Conservation (phyloP, 2,113 vertebrate genomes). For the Ceyx melanurus region DNA sequence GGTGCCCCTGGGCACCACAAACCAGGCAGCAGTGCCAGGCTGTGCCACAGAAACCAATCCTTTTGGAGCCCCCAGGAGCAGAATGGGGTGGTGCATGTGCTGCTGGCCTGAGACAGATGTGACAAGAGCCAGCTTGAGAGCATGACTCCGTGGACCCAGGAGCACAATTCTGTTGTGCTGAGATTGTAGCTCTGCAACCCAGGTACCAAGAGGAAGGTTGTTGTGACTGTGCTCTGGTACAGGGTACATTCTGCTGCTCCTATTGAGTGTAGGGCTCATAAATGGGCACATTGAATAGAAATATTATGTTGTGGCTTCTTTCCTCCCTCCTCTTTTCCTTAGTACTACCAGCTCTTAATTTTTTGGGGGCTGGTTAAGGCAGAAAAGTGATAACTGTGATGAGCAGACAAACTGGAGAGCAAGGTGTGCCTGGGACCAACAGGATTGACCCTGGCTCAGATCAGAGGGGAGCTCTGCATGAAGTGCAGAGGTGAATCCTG, state of each 20-base stretch:
- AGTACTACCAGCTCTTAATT: not conserved
- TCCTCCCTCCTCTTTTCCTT: not conserved
- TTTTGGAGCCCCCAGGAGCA: not conserved
- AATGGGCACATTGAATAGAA: not conserved
- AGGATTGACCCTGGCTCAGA: not conserved
- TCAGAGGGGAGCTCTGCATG: not conserved
- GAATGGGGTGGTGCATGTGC: not conserved
- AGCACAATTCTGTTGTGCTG: not conserved
- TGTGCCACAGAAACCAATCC: not conserved
- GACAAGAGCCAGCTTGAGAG: not conserved
- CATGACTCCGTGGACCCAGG: not conserved
- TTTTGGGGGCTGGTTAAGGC: not conserved
- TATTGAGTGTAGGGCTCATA: not conserved
- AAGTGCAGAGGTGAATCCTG: not conserved
- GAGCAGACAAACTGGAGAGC: not conserved
- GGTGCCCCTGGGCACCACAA: not conserved
- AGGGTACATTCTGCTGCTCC: not conserved
- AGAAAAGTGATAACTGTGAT: not conserved
- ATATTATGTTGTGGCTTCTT: not conserved
- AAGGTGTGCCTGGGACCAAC: not conserved
- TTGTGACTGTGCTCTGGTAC: not conserved
- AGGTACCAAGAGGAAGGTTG: not conserved
- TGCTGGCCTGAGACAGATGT: not conserved
- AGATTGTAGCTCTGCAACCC: not conserved
- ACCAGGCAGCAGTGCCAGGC: not conserved